phyloP scores from a whole-genome alignment of 2,888 invertebrate genomes.

The Embidobia sp. region DNA sequence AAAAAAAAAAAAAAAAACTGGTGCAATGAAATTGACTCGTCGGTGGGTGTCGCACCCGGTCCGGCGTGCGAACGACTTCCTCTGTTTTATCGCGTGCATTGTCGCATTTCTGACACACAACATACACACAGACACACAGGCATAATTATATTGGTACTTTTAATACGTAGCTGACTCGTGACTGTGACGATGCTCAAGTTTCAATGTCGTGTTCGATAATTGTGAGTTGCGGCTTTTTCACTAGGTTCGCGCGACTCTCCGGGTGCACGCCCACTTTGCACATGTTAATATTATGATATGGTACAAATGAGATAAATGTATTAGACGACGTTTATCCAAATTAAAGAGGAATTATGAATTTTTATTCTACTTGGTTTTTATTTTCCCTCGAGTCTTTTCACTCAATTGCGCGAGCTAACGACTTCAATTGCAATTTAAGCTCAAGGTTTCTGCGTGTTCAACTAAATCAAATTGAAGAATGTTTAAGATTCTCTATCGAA shows the following conservation, averaged over 20 bases:
- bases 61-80: constrained; percentile 2
- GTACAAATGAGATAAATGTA: constrained; percentile 80
- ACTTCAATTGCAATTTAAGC: no score
- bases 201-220: constrained; percentile 54
- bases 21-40: constrained; percentile 54
- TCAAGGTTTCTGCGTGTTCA: no score
- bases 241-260: constrained; percentile 36
- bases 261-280: constrained; percentile 40
- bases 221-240: constrained; percentile 50
- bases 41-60: constrained; percentile 21
- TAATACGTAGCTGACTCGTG: constrained; percentile 35
- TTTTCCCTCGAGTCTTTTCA: not conserved
- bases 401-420: no score
- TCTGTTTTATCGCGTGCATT: constrained; percentile 16
- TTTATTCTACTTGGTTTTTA: constrained; percentile 71
- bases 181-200: constrained; percentile 52
- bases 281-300: constrained; percentile 75
- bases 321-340: constrained; percentile 78
- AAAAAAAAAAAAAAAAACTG: constrained; percentile 11
- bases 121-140: constrained; percentile 9
- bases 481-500: no score
- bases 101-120: constrained; percentile 36
- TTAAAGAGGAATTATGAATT: constrained; percentile 80
- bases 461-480: no score
- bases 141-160: constrained; percentile 34